Base-by-base conservation (phyloP, 1,140 invertebrate genomes). In the Andricus grossulariae region DNA sequence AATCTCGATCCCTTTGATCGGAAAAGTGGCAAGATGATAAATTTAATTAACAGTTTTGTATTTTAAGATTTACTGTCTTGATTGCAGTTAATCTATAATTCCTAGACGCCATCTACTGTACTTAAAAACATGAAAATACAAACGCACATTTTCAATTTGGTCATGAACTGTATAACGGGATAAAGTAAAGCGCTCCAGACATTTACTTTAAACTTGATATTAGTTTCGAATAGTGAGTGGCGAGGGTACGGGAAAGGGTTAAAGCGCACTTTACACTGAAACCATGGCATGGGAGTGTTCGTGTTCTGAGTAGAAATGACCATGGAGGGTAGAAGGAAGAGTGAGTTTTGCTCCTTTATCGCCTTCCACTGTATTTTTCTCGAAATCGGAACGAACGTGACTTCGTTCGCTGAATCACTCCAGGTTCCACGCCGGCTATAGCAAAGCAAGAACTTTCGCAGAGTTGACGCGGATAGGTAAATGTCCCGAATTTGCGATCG, bases 351-450 rank as follows among this genome's bases (percentile, higher is more conserved):
- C 32, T 39, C 39, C 21, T n/a, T 16, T 66, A 66, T 66, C 57
- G 32, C n/a, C 15, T 32, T 39, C 12, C 60, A 7, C 32, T n/a
- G 57, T 60, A 32, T 60, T 66, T 16, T 16, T 3, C 25, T 66
- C 25, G 60, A 66, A 66, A 66, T 66, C 60, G 60, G 60, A 66
- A 66, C 60, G 32, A 66, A 66, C 60, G 60, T 66, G 60, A 66
- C 60, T 66, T 66, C 60, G 39, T 66, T 66, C 16, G 60, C 25
- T 66, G 60, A 66, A 15, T 66, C 60, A 39, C 39, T 66, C 25
- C 4, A 66, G 60, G 60, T n/a, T 39, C 39, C 15, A 39, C n/a
- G 7, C 60, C 25, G 13, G 16, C 39, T 66, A 45, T 66, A 32
- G 60, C 32, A n/a, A 66, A 32, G 25, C n/a, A 66, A 39, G 39